Conservation (phyloP, 2,113 vertebrate species). For the Prinia subflava region DNA sequence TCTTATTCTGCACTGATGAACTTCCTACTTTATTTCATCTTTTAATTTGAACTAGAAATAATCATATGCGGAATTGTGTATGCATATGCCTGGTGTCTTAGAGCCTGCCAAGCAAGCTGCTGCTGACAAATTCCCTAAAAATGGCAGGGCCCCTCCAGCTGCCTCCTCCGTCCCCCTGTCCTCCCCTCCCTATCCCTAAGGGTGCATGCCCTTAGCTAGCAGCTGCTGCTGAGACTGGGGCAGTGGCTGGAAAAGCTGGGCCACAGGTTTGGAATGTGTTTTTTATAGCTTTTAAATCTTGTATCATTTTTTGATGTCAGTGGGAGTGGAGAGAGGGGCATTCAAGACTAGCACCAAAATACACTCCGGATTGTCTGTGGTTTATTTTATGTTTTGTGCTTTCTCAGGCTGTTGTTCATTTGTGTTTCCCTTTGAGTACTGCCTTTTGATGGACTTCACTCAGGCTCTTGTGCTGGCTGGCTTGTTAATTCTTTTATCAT, state of each 20-base stretch:
- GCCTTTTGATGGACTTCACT: background rate
- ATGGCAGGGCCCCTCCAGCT: background rate
- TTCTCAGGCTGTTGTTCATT: background rate
- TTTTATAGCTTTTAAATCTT: background rate
- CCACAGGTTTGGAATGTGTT: rapidly evolving
- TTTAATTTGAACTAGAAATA: background rate
- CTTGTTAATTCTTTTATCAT: background rate
- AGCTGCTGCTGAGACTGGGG: background rate
- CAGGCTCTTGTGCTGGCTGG: background rate
- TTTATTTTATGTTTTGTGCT: background rate
- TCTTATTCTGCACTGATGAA: background rate
- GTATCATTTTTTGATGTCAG: background rate
- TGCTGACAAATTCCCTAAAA: background rate
- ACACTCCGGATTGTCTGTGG: background rate
- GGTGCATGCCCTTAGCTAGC: background rate
- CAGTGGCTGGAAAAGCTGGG: background rate
- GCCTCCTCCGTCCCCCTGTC: background rate
- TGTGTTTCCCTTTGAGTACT: background rate
- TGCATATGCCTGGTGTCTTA: background rate
- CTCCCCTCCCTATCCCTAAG: background rate
- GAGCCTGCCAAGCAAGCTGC: background rate
- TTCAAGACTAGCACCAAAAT: background rate
- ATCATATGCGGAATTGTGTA: background rate
- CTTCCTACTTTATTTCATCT: background rate
- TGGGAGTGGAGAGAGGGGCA: background rate